These are phyloP conservation scores for Trypoxylus dichotomus DNA, from an alignment of 1,140 invertebrate genomes.

Conservation along the genomic window DNA sequence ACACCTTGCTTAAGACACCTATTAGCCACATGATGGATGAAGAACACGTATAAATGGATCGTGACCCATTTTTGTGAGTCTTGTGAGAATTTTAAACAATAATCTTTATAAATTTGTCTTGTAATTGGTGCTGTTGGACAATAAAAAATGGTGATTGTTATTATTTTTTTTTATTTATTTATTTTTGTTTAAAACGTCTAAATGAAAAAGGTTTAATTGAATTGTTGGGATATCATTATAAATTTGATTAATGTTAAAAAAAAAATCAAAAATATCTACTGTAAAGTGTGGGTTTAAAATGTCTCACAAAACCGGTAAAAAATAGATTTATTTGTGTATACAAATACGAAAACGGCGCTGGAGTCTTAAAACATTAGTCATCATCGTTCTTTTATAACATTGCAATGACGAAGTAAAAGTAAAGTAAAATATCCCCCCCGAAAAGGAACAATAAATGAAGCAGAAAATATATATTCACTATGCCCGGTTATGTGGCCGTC, in stretches of 20 bases:
- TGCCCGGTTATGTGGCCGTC: not conserved
- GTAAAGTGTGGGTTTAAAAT: not conserved
- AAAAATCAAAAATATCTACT: not conserved
- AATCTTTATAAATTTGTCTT: too few species aligned
- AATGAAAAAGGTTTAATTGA: too few species aligned
- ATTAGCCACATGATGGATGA: too few species aligned
- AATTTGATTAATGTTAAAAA: not conserved
- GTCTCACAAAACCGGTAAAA: not conserved
- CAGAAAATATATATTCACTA: not conserved
- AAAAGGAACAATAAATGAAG: not conserved
- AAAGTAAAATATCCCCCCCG: not conserved
- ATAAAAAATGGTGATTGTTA: too few species aligned
- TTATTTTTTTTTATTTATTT: too few species aligned
- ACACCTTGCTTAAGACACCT: too few species aligned
- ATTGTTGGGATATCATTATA: too few species aligned
- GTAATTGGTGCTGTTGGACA: too few species aligned
- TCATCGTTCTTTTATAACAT: not conserved
- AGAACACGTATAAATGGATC: too few species aligned
- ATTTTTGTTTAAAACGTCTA: too few species aligned
- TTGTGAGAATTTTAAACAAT: too few species aligned
- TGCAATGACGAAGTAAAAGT: not conserved
- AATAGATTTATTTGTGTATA: constrained; percentile 2
- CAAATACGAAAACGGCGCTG: not conserved
- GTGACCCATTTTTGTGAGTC: too few species aligned
- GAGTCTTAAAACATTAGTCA: not conserved